A percentile compares a stretch with the other conserved stretches of the same genome.
These are phyloP conservation scores for Actenoides hombroni DNA, from an alignment of 2,113 vertebrate genomes.

Conservation along the genomic window DNA sequence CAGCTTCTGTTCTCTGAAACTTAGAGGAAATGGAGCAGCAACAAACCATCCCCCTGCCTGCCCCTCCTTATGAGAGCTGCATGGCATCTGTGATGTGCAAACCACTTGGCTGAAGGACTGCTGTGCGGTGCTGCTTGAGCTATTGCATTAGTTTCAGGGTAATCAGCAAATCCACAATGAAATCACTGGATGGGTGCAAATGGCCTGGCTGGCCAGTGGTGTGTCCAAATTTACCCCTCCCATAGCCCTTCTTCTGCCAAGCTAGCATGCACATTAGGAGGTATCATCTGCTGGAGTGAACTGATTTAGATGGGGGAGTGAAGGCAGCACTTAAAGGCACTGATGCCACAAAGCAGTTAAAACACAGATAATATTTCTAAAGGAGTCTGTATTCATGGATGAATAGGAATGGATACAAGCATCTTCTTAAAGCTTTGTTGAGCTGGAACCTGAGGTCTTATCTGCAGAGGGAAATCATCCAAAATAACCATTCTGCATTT, in stretches of 20 bases:
- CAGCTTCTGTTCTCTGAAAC: not conserved
- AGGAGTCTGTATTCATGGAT: rapidly evolving
- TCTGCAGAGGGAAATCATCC: not conserved
- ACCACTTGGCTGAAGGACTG: not conserved
- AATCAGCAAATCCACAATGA: not conserved
- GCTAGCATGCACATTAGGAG: rapidly evolving
- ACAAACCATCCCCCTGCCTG: not conserved
- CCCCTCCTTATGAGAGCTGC: not conserved
- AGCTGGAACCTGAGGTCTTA: not conserved
- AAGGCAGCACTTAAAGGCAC: not conserved
- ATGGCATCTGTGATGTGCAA: not conserved
- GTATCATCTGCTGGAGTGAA: not conserved
- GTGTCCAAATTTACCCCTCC: rapidly evolving
- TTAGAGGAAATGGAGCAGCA: slow-evolving; percentile 1
- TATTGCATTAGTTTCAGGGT: not conserved
- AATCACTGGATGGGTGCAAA: not conserved
- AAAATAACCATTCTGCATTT: not conserved
- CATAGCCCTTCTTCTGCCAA: not conserved
- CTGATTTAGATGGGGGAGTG: not conserved
- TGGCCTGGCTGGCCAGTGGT: not conserved
- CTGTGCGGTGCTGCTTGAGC: not conserved
- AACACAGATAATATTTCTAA: not conserved
- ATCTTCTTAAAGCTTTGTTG: not conserved
- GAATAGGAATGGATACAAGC: not conserved
- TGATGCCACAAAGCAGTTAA: not conserved